These are phyloP conservation scores for Oncopodura yosiiana DNA, from an alignment of 1,140 invertebrate species.

Conservation along the genomic window DNA sequence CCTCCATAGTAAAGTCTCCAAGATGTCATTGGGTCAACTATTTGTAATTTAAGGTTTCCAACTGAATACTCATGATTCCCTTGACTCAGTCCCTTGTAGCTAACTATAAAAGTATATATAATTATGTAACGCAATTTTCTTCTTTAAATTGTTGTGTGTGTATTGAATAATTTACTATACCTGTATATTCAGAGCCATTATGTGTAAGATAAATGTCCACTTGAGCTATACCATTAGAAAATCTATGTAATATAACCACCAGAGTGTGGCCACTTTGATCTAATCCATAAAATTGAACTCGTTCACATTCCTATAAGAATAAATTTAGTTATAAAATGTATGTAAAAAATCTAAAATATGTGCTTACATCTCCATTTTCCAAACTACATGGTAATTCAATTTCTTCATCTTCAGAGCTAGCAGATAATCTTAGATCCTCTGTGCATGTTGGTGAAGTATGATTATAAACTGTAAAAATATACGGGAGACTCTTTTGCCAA, in stretches of 20 bases:
- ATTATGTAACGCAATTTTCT: no score
- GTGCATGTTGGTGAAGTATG: conserved; percentile 2
- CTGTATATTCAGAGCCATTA: conserved; percentile 4
- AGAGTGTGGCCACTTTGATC: conserved; percentile 21
- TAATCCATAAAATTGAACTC: conserved; percentile 20
- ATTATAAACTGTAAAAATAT: background rate
- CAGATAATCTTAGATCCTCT: conserved; percentile 5
- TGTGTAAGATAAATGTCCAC: background rate
- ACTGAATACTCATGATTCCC: conserved; percentile 12
- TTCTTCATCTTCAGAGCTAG: conserved; percentile 8
- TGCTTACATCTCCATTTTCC: background rate
- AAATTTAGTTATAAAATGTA: background rate
- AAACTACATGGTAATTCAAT: conserved; percentile 5
- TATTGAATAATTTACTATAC: no score
- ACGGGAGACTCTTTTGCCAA: conserved; percentile 14
- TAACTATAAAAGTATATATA: no score
- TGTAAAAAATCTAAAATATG: background rate
- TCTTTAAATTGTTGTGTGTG: no score
- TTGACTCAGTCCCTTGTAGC: background rate
- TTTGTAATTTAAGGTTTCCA: conserved; percentile 45
- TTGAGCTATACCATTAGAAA: background rate
- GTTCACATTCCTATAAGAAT: conserved; percentile 7
- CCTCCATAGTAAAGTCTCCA: conserved; percentile 54
- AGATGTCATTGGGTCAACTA: conserved; percentile 44
- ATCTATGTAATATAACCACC: background rate